A percentile compares a stretch with the other conserved stretches of the same genome.
These are phyloP conservation scores for Luperina testacea DNA, from an alignment of 2,888 invertebrate genomes.

Conservation along the genomic window DNA sequence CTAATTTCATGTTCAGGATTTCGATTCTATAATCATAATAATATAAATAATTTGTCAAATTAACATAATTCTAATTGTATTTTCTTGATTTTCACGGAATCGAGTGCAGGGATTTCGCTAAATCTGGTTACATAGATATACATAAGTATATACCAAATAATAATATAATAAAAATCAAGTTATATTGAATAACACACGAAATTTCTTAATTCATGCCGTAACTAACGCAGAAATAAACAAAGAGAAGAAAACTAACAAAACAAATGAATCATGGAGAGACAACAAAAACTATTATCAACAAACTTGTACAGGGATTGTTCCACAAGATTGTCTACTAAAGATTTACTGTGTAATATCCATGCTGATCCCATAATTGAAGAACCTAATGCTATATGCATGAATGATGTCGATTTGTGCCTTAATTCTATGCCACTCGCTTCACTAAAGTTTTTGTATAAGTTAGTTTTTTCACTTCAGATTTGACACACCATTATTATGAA, in stretches of 20 bases:
- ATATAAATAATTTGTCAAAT: conserved; percentile 1
- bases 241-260: conserved; percentile 36
- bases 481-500: no score
- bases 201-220: conserved; percentile 24
- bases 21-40: neutral
- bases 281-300: conserved; percentile 61
- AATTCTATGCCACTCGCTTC: neutral
- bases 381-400: conserved; percentile 26
- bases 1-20: neutral
- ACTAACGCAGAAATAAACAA: conserved; percentile 31
- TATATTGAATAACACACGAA: neutral
- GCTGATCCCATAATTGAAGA: conserved; percentile 37
- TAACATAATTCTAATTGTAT: neutral
- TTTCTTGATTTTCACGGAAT: neutral
- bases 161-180: neutral
- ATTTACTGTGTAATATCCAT: conserved; percentile 48
- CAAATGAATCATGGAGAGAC: conserved; percentile 54
- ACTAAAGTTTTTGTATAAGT: neutral
- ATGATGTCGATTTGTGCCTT: conserved; percentile 18
- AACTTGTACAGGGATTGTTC: conserved; percentile 51
- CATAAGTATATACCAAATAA: neutral
- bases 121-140: neutral
- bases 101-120: no score
- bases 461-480: neutral
- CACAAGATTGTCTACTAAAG: conserved; percentile 49